Conservation (phyloP, 2,113 vertebrate species). For the Cryptotis parvus region DNA sequence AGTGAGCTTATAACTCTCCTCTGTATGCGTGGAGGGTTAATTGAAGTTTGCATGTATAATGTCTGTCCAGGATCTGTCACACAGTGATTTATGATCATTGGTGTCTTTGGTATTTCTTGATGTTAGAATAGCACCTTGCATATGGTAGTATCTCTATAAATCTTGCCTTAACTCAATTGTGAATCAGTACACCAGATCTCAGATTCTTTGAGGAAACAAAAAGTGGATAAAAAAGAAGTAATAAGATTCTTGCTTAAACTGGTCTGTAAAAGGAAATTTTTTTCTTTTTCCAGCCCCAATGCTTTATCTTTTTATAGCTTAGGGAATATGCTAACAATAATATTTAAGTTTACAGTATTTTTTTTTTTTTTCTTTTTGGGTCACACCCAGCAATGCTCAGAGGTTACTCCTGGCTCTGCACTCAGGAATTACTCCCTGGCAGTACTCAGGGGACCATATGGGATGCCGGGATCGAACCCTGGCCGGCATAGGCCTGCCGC, state of each 20-base stretch:
- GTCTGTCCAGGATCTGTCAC: neutral
- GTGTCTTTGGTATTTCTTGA: neutral
- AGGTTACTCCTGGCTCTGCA: neutral
- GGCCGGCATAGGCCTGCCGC: too few species aligned
- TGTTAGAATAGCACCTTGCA: neutral
- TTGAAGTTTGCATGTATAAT: slow-evolving; percentile 30
- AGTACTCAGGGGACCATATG: too few species aligned
- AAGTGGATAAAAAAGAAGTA: neutral
- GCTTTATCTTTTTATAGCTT: too few species aligned
- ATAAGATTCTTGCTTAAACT: neutral
- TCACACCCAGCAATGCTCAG: too few species aligned
- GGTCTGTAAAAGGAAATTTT: neutral
- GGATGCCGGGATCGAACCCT: too few species aligned
- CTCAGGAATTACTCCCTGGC: too few species aligned
- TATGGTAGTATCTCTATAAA: neutral
- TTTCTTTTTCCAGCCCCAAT: too few species aligned
- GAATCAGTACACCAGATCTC: neutral
- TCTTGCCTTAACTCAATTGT: slow-evolving; percentile 12
- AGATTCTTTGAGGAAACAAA: neutral
- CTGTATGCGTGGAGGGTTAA: slow-evolving; percentile 35
- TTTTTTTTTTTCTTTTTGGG: neutral
- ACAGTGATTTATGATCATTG: slow-evolving; percentile 30
- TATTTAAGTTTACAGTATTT: neutral
- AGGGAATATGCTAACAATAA: too few species aligned
- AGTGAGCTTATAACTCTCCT: too few species aligned